Conservation (phyloP, 2,797 vertebrate species). For the Neopelma chrysocephalum region DNA sequence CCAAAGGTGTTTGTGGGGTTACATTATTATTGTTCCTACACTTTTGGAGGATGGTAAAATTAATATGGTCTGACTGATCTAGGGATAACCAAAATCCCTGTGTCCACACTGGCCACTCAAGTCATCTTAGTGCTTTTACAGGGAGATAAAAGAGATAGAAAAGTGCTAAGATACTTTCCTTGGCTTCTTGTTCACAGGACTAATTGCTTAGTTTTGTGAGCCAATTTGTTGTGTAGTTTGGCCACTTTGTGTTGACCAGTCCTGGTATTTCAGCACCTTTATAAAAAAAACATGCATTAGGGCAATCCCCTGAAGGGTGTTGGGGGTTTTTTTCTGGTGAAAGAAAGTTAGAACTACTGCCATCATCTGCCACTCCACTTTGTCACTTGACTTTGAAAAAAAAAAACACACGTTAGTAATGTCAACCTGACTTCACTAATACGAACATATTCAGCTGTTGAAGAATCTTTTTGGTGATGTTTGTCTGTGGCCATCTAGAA, state of each 20-base stretch:
- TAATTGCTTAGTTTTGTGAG: neutral
- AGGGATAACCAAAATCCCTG: neutral
- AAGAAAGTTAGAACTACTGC: neutral
- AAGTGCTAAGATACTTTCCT: neutral
- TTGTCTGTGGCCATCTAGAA: neutral
- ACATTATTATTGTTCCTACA: neutral
- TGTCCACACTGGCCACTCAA: neutral
- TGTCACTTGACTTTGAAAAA: neutral
- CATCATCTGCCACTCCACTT: neutral
- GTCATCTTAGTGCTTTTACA: neutral
- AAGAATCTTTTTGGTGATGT: neutral
- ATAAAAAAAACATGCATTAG: neutral
- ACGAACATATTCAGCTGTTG: neutral
- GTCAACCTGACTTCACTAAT: neutral
- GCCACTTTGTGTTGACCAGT: neutral
- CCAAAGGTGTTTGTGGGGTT: neutral
- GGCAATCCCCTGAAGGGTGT: neutral
- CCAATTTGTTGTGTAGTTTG: neutral
- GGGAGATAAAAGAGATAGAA: neutral
- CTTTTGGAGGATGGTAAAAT: neutral
- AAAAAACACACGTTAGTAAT: neutral
- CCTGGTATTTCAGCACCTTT: neutral
- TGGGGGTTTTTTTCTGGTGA: neutral
- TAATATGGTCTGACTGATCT: neutral
- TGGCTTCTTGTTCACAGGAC: neutral